Evolutionary conservation across 1,140 invertebrate species (phyloP), one percentile per base, ranked within the genome.

Genomic region (Drosophila quadrilineata): DNA sequence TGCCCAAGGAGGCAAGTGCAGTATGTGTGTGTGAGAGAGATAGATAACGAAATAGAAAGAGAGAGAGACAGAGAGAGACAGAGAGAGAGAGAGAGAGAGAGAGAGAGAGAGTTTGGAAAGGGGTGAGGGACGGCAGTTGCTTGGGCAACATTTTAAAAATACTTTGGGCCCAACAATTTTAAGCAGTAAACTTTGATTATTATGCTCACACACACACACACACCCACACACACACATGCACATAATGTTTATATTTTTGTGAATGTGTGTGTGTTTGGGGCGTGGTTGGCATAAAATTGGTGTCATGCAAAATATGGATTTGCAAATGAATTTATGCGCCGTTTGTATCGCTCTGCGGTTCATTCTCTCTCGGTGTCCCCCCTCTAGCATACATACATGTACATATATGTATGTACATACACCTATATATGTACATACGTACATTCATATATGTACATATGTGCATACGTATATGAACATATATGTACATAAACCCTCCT

Each of bases 261-360:
- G 16, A 14, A 24, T 29, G 17, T 31, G 21, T 41, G 28, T 31
- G 28, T 43, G 22, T 24, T 40, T 6, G 19, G 52, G 65, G 38
- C 66, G 52, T 64, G 52, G 58, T 16, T 48, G 59, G 58, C 59
- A 38, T 69, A 53, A 72, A 72, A 72, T 72, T 64, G 54, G 53
- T 72, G 53, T 69, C 59, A 69, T 69, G 70, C 53, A 64, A 69
- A 72, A 72, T 72, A 72, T 72, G 70, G 66, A 72, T 69, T 72
- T 64, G 53, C 41, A 69, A 72, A 72, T 69, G 66, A 72, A 72
- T 72, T 72, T 72, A 72, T 72, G 70, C 43, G 70, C n/a, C 67
- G 35, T 65, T 72, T 64, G 65, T 58, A 58, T 70, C 31, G 53
- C 48, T 72, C 52, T 53, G 38, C n/a, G n/a, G n/a, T n/a, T n/a